These are phyloP conservation scores for Zoanthus sociatus DNA, from an alignment of 92 coral and sea anemone genomes.

Conservation along the genomic window DNA sequence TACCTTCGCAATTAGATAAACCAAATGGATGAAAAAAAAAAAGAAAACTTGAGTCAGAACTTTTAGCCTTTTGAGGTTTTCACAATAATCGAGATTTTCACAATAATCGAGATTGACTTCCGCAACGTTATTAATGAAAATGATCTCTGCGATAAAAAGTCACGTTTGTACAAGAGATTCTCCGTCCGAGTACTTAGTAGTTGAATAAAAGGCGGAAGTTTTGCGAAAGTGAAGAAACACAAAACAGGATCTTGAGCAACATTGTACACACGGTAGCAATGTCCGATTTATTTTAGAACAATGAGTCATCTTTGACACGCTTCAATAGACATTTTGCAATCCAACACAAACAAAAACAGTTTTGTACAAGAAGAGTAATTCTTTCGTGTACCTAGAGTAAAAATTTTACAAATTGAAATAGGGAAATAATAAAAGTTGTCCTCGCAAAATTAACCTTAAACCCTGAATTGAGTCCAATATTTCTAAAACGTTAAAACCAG, in stretches of 20 bases:
- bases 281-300: conserved; percentile 1
- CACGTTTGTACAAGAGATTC: conserved; percentile 34
- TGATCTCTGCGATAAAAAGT: conserved; percentile 20
- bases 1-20: not conserved
- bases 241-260: not conserved
- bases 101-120: conserved; percentile 29
- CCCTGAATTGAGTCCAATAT: not conserved
- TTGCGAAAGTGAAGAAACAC: not conserved
- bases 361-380: conserved; percentile 31
- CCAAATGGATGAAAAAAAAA: not conserved
- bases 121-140: conserved; percentile 7
- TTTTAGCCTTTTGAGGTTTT: conserved; percentile 20
- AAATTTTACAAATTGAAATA: conserved; percentile 16
- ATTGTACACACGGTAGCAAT: not conserved
- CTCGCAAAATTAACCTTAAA: not conserved
- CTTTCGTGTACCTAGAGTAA: conserved; percentile 24
- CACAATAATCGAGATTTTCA: conserved; percentile 24
- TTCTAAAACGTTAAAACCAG: not conserved
- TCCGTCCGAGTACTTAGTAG: not conserved
- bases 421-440: conserved; percentile 20
- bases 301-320: conserved; percentile 17
- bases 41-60: conserved; percentile 4
- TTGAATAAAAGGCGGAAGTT: conserved; percentile 14
- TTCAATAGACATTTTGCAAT: conserved; percentile 17
- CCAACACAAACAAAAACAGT: conserved; percentile 37